phyloP scores from a whole-genome alignment of 2,888 invertebrate species.

The Drosophila demipolita region DNA sequence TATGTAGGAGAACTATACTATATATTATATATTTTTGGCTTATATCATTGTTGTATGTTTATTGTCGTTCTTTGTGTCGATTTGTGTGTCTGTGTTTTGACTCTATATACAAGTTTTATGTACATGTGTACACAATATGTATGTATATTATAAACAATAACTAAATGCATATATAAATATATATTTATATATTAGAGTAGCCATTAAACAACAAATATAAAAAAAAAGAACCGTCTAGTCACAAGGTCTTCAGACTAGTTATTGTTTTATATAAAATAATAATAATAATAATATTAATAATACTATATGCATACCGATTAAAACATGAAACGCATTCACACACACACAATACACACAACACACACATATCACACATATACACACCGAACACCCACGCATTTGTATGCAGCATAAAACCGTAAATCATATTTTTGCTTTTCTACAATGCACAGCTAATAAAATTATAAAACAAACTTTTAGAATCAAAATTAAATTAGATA shows the following conservation, averaged over 20 bases:
- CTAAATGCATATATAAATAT: constrained; percentile 42
- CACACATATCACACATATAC: constrained; percentile 4
- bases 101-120: constrained; percentile 33
- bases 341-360: constrained; percentile 20
- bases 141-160: constrained; percentile 39
- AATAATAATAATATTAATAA: constrained; percentile 45
- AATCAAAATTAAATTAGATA: constrained; percentile 20
- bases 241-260: constrained; percentile 84
- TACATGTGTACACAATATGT: constrained; percentile 1
- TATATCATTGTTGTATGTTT: constrained; percentile 70
- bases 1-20: constrained; percentile 27
- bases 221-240: constrained; percentile 78
- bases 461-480: constrained; percentile 8
- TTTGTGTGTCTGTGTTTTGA: constrained; percentile 52
- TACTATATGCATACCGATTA: constrained; percentile 54
- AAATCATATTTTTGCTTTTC: constrained; percentile 44
- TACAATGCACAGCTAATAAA: constrained; percentile 45
- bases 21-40: constrained; percentile 42
- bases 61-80: constrained; percentile 60
- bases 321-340: constrained; percentile 32
- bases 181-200: constrained; percentile 36
- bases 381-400: constrained; percentile 36
- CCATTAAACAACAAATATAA: constrained; percentile 42
- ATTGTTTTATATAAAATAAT: constrained; percentile 73
- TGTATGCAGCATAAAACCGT: constrained; percentile 19